phyloP scores from a whole-genome alignment of 2,113 vertebrate genomes.

The Hepsetus odoe region DNA sequence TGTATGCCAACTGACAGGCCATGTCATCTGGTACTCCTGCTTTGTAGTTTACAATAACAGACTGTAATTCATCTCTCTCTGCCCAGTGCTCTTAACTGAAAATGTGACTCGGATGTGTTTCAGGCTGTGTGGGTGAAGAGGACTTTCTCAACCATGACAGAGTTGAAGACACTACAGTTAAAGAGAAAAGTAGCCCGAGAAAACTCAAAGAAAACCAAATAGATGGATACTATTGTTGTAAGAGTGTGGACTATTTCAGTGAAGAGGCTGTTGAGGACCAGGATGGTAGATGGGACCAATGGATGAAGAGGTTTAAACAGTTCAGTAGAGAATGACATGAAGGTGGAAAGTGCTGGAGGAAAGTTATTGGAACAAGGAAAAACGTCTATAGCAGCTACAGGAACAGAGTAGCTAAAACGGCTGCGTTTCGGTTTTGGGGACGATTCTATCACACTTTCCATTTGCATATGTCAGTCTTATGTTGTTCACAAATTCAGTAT shows the following conservation, averaged over 20 bases:
- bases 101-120: conserved; percentile 27
- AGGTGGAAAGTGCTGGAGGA: not conserved
- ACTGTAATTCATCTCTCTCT: no score
- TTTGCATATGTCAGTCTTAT: conserved; percentile 11
- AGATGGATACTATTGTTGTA: conserved; percentile 1
- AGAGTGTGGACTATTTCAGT: not conserved
- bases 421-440: not conserved
- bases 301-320: not conserved
- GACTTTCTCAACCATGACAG: conserved; percentile 88
- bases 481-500: conserved; percentile 11
- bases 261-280: not conserved
- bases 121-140: conserved; percentile 88
- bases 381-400: not conserved
- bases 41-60: no score
- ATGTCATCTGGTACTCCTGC: no score
- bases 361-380: not conserved
- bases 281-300: not conserved
- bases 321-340: not conserved
- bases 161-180: conserved; percentile 84
- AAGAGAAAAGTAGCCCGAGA: conserved; percentile 76
- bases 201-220: conserved; percentile 70
- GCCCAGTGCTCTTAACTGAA: not conserved
- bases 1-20: no score
- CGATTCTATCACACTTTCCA: not conserved
- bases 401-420: not conserved